phyloP scores from a whole-genome alignment of 2,888 invertebrate species.

The Tryphoninae sp. region DNA sequence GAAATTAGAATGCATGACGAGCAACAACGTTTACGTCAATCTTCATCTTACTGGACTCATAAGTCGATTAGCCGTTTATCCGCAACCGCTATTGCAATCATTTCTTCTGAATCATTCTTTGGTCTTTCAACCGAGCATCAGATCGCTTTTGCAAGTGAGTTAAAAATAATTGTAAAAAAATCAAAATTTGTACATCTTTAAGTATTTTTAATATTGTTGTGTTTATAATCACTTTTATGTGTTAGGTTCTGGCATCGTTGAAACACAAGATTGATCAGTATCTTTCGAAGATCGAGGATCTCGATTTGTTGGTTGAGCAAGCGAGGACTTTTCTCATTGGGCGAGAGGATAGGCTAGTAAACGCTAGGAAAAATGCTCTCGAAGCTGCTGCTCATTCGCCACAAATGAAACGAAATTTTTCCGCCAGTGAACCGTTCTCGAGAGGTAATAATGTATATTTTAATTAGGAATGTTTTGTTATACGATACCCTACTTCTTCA shows the following conservation, averaged over 20 bases:
- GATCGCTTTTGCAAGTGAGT: slow-evolving; percentile 93
- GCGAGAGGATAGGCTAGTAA: slow-evolving; percentile 89
- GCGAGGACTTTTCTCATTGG: slow-evolving; percentile 91
- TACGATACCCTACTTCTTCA: background rate
- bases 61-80: slow-evolving; percentile 92
- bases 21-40: slow-evolving; percentile 92
- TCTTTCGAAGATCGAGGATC: slow-evolving; percentile 84
- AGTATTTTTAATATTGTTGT: slow-evolving; percentile 13
- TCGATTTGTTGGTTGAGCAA: slow-evolving; percentile 86
- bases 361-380: slow-evolving; percentile 85
- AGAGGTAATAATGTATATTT: slow-evolving; percentile 74
- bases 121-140: slow-evolving; percentile 94
- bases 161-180: slow-evolving; percentile 19
- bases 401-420: slow-evolving; percentile 59
- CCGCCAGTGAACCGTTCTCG: slow-evolving; percentile 75
- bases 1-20: slow-evolving; percentile 91
- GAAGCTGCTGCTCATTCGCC: slow-evolving; percentile 81
- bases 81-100: slow-evolving; percentile 93
- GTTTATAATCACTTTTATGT: slow-evolving; percentile 59
- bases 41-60: slow-evolving; percentile 94
- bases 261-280: slow-evolving; percentile 94
- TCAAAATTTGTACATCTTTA: background rate
- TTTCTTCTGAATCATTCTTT: slow-evolving; percentile 93
- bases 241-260: slow-evolving; percentile 88
- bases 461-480: background rate